These are phyloP conservation scores for Globodera rostochiensis DNA, from an alignment of 1,140 invertebrate genomes.

Conservation along the genomic window DNA sequence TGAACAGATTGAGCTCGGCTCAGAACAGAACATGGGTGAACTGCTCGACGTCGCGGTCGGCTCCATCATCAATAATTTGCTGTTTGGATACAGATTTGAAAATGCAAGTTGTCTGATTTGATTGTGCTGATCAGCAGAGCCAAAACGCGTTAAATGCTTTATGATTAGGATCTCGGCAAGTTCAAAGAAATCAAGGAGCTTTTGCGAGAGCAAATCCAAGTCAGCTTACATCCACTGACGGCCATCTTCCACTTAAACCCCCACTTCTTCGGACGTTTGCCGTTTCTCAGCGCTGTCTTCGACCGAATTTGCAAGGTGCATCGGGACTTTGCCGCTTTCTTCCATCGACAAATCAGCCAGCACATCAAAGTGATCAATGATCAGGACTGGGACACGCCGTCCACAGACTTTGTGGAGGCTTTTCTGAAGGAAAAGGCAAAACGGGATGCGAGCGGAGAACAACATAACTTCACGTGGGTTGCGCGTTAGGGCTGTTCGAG, in stretches of 20 bases:
- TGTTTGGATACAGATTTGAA: slow-evolving; percentile 48
- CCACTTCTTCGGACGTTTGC: slow-evolving; percentile 8
- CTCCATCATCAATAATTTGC: slow-evolving; percentile 44
- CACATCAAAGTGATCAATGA: slow-evolving; percentile 22
- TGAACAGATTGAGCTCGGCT: slow-evolving; percentile 30
- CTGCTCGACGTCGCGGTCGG: slow-evolving; percentile 41
- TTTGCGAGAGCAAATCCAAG: not conserved
- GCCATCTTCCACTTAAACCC: not conserved
- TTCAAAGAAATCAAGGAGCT: not conserved
- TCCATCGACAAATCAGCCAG: slow-evolving; percentile 20
- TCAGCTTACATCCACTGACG: not conserved
- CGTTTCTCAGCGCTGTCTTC: not conserved
- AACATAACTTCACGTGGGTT: slow-evolving; percentile 30
- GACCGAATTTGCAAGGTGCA: not conserved
- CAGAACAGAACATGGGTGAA: slow-evolving; percentile 30
- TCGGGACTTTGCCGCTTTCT: slow-evolving; percentile 5
- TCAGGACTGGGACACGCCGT: slow-evolving; percentile 15
- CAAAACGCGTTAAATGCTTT: too few relatives aligned
- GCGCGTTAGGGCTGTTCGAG: not conserved
- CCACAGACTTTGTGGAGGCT: slow-evolving; percentile 35
- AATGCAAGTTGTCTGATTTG: slow-evolving; percentile 8
- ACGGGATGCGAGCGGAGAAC: slow-evolving; percentile 7
- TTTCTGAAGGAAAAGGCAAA: slow-evolving; percentile 40
- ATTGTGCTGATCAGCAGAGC: too few relatives aligned
- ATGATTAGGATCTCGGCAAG: not conserved